Evolutionary conservation across 2,888 invertebrate species (phyloP), one percentile per base, ranked within the genome.

Genomic region (Cheilosia impressa): DNA sequence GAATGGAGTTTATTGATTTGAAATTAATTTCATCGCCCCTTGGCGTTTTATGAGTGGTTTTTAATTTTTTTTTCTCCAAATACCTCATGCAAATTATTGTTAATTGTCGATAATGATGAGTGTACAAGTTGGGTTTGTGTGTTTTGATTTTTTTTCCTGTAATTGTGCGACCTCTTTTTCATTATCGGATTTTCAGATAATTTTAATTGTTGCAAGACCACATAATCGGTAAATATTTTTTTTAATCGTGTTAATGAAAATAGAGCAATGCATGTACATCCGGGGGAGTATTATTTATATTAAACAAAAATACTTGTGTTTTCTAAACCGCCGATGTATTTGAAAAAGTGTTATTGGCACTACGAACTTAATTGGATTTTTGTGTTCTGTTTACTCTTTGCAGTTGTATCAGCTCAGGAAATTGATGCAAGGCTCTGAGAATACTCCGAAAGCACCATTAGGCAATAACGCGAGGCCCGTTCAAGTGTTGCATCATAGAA

Each of bases 391-490:
- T 19, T n/a, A 55, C 6, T 55, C 17, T 34, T 71, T 88, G 0
- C 88, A 98, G 98, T 94, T 98, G 93, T 97, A 97, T 93, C 96
- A 95, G 88, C 94, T 98, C 88, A 95, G 97, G 88, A 96, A 96
- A 91, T 93, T 98, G 92, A 97, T 97, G 96, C 98, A 98, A 93
- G 98, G 98, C 69, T 96, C 97, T 31, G 95, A 95, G 91, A 94
- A 94, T 90, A 95, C 96, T 65, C 97, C 97, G 27, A 98, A 98
- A 92, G 97, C 97, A 34, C 97, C 97, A 22, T 94, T 99, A 92
- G 98, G 97, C 85, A 98, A 98, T 94, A 98, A 99, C 93, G 97
- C 97, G 87, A 94, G 99, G 88, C 98, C 99, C n/a, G 94, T 97
- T 72, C 98, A 98, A 93, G 96, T 96, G 38, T 94, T 98, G 71